Conservation (phyloP, 2,888 invertebrate genomes). For the Notocelia uddmanniana region DNA sequence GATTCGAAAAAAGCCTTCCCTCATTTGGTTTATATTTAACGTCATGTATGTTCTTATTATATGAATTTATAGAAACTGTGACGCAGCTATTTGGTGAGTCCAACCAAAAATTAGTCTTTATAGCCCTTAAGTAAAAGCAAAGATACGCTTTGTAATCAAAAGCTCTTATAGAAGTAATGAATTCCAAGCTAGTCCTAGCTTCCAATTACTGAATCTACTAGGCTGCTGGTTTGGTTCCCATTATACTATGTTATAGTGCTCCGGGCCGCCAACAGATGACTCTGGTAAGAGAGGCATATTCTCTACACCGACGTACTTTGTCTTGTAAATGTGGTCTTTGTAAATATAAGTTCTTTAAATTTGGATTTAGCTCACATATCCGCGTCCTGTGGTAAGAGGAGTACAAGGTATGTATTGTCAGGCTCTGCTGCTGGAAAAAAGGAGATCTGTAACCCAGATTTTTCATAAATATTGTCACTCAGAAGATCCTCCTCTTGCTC, state of each 20-base stretch:
- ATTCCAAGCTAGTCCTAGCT: not conserved
- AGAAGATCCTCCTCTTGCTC: slow-evolving; percentile 14
- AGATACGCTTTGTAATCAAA: too few relatives aligned
- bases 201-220: not conserved
- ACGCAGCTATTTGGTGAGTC: too few relatives aligned
- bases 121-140: too few relatives aligned
- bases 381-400: not conserved
- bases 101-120: too few relatives aligned
- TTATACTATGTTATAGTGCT: not conserved
- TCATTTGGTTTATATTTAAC: too few relatives aligned
- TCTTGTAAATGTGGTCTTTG: not conserved
- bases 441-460: slow-evolving; percentile 9
- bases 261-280: not conserved
- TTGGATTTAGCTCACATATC: not conserved
- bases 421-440: not conserved
- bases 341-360: too few relatives aligned
- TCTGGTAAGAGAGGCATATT: not conserved
- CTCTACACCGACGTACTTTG: too few relatives aligned
- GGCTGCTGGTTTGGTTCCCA: not conserved
- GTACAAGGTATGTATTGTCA: not conserved
- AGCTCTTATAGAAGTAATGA: not conserved
- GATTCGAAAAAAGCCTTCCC: too few relatives aligned
- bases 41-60: too few relatives aligned
- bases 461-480: slow-evolving; percentile 17
- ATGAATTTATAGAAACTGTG: too few relatives aligned